Evolutionary conservation across 2,797 vertebrate species (phyloP), one percentile per base, ranked within the genome.

Genomic region (Acanthornis magna): DNA sequence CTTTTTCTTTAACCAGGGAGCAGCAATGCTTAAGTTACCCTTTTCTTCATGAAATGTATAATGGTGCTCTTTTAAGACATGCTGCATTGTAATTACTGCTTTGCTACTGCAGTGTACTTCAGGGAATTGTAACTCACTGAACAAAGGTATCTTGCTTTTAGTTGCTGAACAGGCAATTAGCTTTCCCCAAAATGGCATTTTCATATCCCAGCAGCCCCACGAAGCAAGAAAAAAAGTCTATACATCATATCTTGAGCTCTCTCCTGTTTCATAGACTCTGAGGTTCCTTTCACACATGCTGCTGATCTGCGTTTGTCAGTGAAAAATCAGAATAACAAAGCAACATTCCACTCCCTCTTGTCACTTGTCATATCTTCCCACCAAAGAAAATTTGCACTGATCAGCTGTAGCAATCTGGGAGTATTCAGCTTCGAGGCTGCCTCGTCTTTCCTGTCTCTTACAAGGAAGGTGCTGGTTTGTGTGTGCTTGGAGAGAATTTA

Each of bases 91-190:
- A 96, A 92, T 94, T 96, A 91, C 67, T 95, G 38, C 83, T 70
- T 76, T 86, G 84, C 58, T 84, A 77, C 34, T 96, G 70, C 88
- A 76, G 82, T 77, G 85, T 95, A 93, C 91, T 93, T 95, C 83
- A 91, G 95, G 79, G 71, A 94, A 97, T 92, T 96, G 90, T 80
- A 94, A 92, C 60, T 92, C 81, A 60, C 88, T 91, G 60, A 93
- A 93, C 73, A 95, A 94, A 97, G 91, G 75, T 96, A 82, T 51
- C 75, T 95, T 93, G 94, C 96, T 83, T 89, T 92, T 95, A 89
- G 85, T 96, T 95, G 93, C 78, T 92, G 74, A 97, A 92, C 85
- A 92, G 53, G 74, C 67, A 95, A 96, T 96, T 91, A 90, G 54
- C 91, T 97, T 93, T 83, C 85, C 74, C 89, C 72, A 71, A 89